phyloP scores from a whole-genome alignment of 1,140 invertebrate species.

The Vollenhovia emeryi region DNA sequence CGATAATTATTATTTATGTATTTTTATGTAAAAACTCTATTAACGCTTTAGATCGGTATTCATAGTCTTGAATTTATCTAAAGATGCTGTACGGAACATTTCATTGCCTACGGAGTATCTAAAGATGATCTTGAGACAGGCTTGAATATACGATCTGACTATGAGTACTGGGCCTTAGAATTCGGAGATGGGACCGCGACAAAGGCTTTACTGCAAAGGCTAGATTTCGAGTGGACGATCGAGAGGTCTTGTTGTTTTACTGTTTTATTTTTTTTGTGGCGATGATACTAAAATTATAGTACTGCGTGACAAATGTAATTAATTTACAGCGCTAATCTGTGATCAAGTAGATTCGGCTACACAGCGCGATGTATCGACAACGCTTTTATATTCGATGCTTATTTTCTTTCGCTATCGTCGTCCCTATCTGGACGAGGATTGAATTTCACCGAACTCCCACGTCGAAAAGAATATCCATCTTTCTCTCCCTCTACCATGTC shows the following conservation, averaged over 20 bases:
- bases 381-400: constrained; percentile 14
- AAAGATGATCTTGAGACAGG: too few species aligned
- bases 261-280: not conserved
- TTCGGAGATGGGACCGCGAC: not conserved
- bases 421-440: constrained; percentile 39
- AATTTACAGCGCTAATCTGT: not conserved
- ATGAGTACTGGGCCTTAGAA: too few species aligned
- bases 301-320: not conserved
- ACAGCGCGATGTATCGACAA: not conserved
- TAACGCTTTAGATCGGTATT: too few species aligned
- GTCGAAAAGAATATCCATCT: not conserved
- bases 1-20: not conserved
- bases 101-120: too few species aligned
- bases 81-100: too few species aligned
- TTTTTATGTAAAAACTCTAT: not conserved
- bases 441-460: constrained; percentile 50
- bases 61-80: too few species aligned
- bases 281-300: too few species aligned
- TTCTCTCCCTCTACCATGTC: not conserved
- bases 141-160: too few species aligned
- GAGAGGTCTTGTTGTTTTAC: not conserved
- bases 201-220: not conserved
- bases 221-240: not conserved
- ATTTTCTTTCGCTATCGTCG: constrained; percentile 60
- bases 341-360: not conserved